Base-by-base conservation (phyloP, 2,113 vertebrate species). In the Lucifuga dentata region DNA sequence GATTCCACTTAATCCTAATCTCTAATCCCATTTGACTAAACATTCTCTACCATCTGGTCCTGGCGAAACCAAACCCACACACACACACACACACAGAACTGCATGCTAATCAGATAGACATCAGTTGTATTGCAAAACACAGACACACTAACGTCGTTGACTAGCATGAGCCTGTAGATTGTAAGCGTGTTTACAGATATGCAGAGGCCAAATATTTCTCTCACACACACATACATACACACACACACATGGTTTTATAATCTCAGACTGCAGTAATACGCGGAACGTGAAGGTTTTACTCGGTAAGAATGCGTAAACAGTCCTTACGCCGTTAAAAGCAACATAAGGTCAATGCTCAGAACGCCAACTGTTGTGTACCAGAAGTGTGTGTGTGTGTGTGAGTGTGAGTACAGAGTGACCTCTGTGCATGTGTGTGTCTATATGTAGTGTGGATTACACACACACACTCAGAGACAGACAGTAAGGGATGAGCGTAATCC, bases 21-120 rank as follows among this genome's bases (percentile, higher is more conserved):
- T 88, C 75, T 89, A 92, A 92, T 93, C 92, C 86, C 73, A 57
- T 91, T 91, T 87, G 81, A 86, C 89, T 89, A 90, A 93, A 91
- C 89, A 89, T 88, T 86, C 76, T 63, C 81, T 84, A 78, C 91
- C 92, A 92, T 90, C 90, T 92, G 92, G 87, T 76, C 71, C 74
- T 59, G 83, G 76, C 63, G 24, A 84, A 85, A 88, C 78, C 12
- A 56, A 59, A 71, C 45, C 64, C 48, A 61, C 43, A 77, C 19
- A 15, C 24, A 10, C 36, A 40, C 58, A 41, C 46, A 6, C 23
- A 50, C 29, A 35, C 50, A 49, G 46, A 58, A 68, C 24, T 32
- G 73, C 53, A 17, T n/a, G 68, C 80, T 76, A 71, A 86, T 84
- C 80, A 81, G 74, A 73, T 24, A n/a, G 62, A 38, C 49, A 1